Percentiles rank a stretch among this genome's conserved stretches.
Evolutionary conservation across 92 coral and sea anemone genomes (phyloP).

Genomic region (Siderastrea radians): DNA sequence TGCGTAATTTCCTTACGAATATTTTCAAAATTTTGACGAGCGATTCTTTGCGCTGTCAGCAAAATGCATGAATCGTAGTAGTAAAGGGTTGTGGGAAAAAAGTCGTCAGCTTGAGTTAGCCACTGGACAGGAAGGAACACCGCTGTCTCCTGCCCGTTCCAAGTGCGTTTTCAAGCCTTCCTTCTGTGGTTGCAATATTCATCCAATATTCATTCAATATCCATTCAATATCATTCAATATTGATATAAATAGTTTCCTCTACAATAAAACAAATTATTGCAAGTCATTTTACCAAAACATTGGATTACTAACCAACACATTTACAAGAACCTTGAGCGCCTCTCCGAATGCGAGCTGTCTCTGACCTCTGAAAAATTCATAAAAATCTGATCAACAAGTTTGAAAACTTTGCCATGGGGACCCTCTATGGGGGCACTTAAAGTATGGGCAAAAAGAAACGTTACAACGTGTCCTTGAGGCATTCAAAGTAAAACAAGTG

Average conservation of each 20-base stretch:
- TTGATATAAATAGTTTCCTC: background rate
- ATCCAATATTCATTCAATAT: too few relatives aligned
- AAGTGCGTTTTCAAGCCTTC: background rate
- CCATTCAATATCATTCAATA: background rate
- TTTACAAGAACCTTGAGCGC: background rate
- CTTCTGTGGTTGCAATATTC: background rate
- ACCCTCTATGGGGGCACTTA: background rate
- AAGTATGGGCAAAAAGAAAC: background rate
- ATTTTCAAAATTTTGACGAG: too few relatives aligned
- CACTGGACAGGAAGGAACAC: too few relatives aligned
- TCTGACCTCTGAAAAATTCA: constrained; percentile 19
- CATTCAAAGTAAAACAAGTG: background rate
- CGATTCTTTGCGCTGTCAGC: too few relatives aligned
- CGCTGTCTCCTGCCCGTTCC: too few relatives aligned
- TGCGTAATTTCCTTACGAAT: too few relatives aligned
- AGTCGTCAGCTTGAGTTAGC: too few relatives aligned
- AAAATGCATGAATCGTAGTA: too few relatives aligned
- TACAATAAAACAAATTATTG: background rate
- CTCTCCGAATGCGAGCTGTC: constrained; percentile 13
- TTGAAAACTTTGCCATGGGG: too few relatives aligned
- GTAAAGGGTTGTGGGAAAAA: too few relatives aligned
- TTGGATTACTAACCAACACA: constrained; percentile 19
- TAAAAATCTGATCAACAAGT: background rate
- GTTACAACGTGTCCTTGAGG: background rate
- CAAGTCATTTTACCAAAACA: background rate